Evolutionary conservation across 2,113 vertebrate genomes (phyloP), one percentile per base, ranked within the genome.

Genomic region (Gobio gobio): DNA sequence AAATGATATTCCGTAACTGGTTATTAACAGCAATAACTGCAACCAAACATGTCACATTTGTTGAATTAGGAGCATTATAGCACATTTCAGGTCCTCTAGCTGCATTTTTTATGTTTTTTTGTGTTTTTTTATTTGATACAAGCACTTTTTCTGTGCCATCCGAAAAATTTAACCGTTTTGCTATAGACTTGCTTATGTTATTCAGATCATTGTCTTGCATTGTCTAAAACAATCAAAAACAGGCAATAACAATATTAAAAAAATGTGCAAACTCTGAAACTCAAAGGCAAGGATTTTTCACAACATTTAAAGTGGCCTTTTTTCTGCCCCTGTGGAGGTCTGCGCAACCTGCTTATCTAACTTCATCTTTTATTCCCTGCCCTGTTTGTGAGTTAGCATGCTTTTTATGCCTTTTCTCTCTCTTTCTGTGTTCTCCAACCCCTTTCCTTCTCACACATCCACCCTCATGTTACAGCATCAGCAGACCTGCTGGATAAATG

Each of bases 401-500:
- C 77, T 78, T 47, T 80, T 81, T 68, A 36, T 68, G 26, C 36
- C 18, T 80, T 45, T 68, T 78, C 45, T 43, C 47, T 78, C 40
- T 59, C 9, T 29, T 76, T 47, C 59, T 3, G 58, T 63, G 24
- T 49, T 59, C 9, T 73, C 26, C 54, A 0, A 36, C 54, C 73
- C 47, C 40, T 43, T 64, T 29, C 18, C 81, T 36, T 56, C 29
- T 9, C 77, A 68, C 82, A 36, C 68, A 51, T 49, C 36, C 58
- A 26, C 45, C 12, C 54, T 59, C 83, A 58, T 12, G 29, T 8
- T 29, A 79, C 63, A 83, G 43, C n/a, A 64, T 61, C 83, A 70
- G 56, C 58, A 74, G 64, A 79, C 75, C 68, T 84, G 54, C 81
- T 20, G 40, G 2, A 66, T 77, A 84, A 72, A 77, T 58, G 58